A percentile compares a stretch with the other conserved stretches of the same genome.
phyloP scores from a whole-genome alignment of 2,888 invertebrate genomes.

The Drosophila sordidula region DNA sequence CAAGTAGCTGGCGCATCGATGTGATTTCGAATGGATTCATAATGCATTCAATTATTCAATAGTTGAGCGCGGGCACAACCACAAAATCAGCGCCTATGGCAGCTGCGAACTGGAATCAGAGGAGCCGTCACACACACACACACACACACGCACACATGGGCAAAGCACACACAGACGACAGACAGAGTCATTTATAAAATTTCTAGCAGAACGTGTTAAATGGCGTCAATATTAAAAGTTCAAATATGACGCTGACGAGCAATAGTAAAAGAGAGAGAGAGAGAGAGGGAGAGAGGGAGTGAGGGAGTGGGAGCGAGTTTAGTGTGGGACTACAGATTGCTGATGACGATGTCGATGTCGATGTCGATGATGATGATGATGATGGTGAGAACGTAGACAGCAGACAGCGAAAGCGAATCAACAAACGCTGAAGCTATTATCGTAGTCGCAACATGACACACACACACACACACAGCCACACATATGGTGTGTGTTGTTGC shows the following conservation, averaged over 20 bases:
- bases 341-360: conserved; percentile 30
- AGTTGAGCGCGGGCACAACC: conserved; percentile 23
- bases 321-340: conserved; percentile 5
- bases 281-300: background rate
- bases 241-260: conserved; percentile 77
- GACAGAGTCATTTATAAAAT: conserved; percentile 80
- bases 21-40: conserved; percentile 39
- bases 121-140: background rate
- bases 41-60: conserved; percentile 52
- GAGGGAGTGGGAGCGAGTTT: background rate
- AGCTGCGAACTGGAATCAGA: conserved; percentile 5
- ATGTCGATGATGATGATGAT: conserved; percentile 12
- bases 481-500: conserved; percentile 47
- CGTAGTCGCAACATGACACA: conserved; percentile 73
- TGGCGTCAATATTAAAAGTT: conserved; percentile 81
- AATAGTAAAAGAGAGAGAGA: conserved; percentile 1
- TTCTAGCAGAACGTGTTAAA: conserved; percentile 77
- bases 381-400: conserved; percentile 43
- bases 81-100: conserved; percentile 39
- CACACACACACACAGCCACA: conserved; percentile 15
- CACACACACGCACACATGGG: background rate
- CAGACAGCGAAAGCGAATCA: conserved; percentile 61
- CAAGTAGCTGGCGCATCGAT: conserved; percentile 9
- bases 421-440: conserved; percentile 77
- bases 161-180: conserved; percentile 29